Evolutionary conservation across 2,113 vertebrate genomes (phyloP).

Genomic region (Elgaria multicarinata): DNA sequence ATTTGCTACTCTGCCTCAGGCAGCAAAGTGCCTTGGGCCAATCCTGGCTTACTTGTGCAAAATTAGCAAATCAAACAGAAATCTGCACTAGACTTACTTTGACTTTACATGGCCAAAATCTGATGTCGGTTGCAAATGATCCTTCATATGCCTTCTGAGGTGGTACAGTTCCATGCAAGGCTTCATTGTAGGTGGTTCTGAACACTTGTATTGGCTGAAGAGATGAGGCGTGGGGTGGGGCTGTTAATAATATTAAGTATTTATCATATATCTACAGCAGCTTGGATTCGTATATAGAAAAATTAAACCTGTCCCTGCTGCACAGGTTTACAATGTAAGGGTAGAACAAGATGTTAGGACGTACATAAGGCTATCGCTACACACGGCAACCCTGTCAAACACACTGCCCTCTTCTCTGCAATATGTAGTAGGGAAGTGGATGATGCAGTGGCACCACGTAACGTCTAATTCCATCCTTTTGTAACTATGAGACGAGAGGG

Average conservation of each 20-base stretch:
- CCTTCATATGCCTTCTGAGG: not conserved
- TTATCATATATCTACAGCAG: not conserved
- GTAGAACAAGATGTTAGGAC: too few relatives aligned
- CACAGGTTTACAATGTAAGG: too few relatives aligned
- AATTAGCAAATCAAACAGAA: not conserved
- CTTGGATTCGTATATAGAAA: not conserved
- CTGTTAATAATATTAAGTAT: not conserved
- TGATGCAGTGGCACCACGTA: too few relatives aligned
- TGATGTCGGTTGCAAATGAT: not conserved
- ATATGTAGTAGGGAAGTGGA: too few relatives aligned
- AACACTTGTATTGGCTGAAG: not conserved
- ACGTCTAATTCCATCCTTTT: too few relatives aligned
- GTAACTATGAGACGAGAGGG: too few relatives aligned
- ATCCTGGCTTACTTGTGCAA: not conserved
- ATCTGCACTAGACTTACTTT: not conserved
- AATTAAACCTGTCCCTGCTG: not conserved
- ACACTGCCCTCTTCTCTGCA: too few relatives aligned
- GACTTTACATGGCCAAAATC: not conserved
- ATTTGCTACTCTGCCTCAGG: not conserved
- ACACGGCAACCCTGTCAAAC: too few relatives aligned
- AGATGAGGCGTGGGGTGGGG: not conserved
- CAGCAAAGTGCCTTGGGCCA: not conserved
- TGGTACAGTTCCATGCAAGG: not conserved
- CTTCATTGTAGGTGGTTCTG: not conserved
- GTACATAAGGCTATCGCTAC: too few relatives aligned